Conservation (phyloP, 2,888 invertebrate species). For the Eustalomyia histrio region DNA sequence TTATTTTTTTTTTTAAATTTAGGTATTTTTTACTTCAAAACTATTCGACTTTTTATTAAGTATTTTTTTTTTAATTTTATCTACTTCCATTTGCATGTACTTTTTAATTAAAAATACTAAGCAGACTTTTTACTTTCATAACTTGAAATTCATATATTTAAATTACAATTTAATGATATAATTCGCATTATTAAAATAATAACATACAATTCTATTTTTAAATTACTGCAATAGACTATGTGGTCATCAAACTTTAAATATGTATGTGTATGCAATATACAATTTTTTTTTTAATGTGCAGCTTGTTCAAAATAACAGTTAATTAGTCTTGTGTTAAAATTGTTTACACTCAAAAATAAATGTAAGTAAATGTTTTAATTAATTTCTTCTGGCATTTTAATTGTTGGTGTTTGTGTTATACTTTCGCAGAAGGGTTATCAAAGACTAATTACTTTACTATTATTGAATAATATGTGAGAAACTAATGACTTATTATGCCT, state of each 20-base stretch:
- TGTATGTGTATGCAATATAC: slow-evolving; percentile 23
- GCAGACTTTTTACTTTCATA: background rate
- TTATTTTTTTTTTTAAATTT: no score
- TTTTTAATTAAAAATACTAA: background rate
- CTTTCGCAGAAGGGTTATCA: no score
- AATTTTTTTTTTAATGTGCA: slow-evolving; percentile 23
- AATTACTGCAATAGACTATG: slow-evolving; percentile 11
- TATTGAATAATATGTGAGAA: no score
- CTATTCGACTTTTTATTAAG: no score
- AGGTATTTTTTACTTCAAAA: no score
- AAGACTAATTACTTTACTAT: no score
- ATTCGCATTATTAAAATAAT: background rate
- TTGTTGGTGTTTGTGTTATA: no score
- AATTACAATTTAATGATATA: background rate
- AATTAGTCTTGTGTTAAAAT: slow-evolving; percentile 39
- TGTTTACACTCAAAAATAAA: slow-evolving; percentile 2
- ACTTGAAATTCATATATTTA: background rate
- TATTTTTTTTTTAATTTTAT: no score
- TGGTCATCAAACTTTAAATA: slow-evolving; percentile 60
- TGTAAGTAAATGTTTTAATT: background rate
- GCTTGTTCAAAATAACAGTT: slow-evolving; percentile 35
- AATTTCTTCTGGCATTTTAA: background rate
- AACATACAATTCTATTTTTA: background rate
- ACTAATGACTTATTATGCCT: no score
- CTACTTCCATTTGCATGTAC: no score